phyloP scores from a whole-genome alignment of 2,113 vertebrate genomes.

The Plecotus auritus region DNA sequence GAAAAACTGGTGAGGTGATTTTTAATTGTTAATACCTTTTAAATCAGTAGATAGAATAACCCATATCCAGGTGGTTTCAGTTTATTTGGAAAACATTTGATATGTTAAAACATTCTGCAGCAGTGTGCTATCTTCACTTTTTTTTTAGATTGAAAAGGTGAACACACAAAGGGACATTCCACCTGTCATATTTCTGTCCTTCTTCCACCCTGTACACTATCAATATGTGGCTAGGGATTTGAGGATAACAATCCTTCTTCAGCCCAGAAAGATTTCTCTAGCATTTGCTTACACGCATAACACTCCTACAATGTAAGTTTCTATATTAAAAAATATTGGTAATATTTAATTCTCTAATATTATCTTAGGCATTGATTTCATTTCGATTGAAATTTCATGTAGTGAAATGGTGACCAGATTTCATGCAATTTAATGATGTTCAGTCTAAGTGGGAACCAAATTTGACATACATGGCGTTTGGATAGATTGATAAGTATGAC shows the following conservation, averaged over 20 bases:
- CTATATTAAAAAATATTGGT: neutral
- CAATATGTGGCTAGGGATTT: neutral
- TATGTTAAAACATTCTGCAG: neutral
- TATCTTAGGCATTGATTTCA: neutral
- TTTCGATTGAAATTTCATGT: neutral
- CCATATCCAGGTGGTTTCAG: neutral
- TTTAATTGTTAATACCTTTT: neutral
- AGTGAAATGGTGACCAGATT: neutral
- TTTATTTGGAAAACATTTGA: neutral
- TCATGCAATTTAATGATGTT: neutral
- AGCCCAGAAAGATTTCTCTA: neutral
- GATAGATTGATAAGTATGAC: neutral
- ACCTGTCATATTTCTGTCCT: neutral
- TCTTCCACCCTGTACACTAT: neutral
- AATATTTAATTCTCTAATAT: neutral
- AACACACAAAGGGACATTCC: neutral
- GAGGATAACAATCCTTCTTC: neutral
- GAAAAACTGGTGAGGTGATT: neutral
- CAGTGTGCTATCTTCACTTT: neutral
- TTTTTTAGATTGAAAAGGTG: neutral
- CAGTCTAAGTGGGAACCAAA: neutral
- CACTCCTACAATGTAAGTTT: neutral
- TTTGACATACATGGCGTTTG: neutral
- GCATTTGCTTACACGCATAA: neutral
- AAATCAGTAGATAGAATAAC: neutral